phyloP scores from a whole-genome alignment of 2,888 invertebrate genomes.

The Barypeithes pellucidus region DNA sequence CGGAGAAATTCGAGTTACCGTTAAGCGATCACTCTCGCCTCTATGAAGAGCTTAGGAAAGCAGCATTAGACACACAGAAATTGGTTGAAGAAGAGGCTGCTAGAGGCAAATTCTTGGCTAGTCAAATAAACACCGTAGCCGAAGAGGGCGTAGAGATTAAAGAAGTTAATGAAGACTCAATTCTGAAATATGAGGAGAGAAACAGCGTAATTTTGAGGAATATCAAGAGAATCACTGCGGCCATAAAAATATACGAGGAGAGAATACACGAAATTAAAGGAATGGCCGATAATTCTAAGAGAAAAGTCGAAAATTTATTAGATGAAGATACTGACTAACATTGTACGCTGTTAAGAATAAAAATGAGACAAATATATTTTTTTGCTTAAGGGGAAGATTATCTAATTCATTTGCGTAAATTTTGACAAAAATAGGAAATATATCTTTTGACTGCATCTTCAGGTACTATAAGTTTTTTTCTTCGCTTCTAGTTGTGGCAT shows the following conservation, averaged over 20 bases:
- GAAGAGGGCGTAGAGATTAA: slow-evolving; percentile 65
- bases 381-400: too few species aligned
- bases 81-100: slow-evolving; percentile 68
- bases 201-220: slow-evolving; percentile 67
- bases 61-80: slow-evolving; percentile 66
- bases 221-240: slow-evolving; percentile 64
- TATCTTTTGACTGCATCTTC: too few species aligned
- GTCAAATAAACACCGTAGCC: slow-evolving; percentile 66
- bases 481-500: too few species aligned
- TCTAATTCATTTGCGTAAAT: too few species aligned
- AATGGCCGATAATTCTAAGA: slow-evolving; percentile 40
- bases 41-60: slow-evolving; percentile 66
- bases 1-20: slow-evolving; percentile 51
- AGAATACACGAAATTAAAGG: slow-evolving; percentile 61
- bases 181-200: slow-evolving; percentile 65
- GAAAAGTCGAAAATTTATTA: slow-evolving; percentile 23
- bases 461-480: too few species aligned
- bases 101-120: slow-evolving; percentile 65
- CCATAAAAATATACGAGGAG: slow-evolving; percentile 64
- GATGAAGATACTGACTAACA: not conserved
- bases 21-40: slow-evolving; percentile 63
- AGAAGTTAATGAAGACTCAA: slow-evolving; percentile 65
- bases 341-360: too few species aligned
- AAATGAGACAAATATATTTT: too few species aligned
- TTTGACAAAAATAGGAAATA: too few species aligned